Evolutionary conservation across 2,113 vertebrate species (phyloP).

Genomic region (Poeciliopsis turrubarensis): DNA sequence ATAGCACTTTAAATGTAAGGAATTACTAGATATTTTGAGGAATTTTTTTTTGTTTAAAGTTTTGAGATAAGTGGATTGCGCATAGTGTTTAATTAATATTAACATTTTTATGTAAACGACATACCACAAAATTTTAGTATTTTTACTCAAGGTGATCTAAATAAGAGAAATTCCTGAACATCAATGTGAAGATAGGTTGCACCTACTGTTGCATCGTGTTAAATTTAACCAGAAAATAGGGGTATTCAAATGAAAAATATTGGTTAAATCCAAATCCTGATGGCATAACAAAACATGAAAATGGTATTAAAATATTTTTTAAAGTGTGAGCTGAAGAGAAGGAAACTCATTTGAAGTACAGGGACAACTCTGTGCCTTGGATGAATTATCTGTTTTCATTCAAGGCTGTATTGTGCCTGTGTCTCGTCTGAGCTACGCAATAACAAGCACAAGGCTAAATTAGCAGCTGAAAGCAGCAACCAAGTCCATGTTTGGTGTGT

Average conservation of each 20-base stretch:
- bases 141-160: not conserved
- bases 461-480: slow-evolving; percentile 29
- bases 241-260: not conserved
- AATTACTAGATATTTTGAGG: too few species aligned
- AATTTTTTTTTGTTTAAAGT: too few species aligned
- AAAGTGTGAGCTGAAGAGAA: not conserved
- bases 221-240: not conserved
- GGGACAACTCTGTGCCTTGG: not conserved
- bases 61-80: too few species aligned
- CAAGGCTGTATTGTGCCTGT: not conserved
- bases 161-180: too few species aligned
- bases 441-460: slow-evolving; percentile 22
- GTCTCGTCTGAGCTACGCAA: slow-evolving; percentile 13
- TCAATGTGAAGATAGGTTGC: too few species aligned
- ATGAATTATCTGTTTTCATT: slow-evolving; percentile 16
- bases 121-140: not conserved
- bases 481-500: slow-evolving; percentile 68
- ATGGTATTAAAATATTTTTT: not conserved
- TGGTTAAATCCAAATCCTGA: too few species aligned
- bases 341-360: not conserved
- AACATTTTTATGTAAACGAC: not conserved
- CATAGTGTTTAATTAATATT: too few species aligned
- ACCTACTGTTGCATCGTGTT: not conserved
- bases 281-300: not conserved
- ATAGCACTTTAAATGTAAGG: too few species aligned